These are phyloP conservation scores for Eupithecia subfuscata DNA, from an alignment of 2,888 invertebrate species.

Conservation along the genomic window DNA sequence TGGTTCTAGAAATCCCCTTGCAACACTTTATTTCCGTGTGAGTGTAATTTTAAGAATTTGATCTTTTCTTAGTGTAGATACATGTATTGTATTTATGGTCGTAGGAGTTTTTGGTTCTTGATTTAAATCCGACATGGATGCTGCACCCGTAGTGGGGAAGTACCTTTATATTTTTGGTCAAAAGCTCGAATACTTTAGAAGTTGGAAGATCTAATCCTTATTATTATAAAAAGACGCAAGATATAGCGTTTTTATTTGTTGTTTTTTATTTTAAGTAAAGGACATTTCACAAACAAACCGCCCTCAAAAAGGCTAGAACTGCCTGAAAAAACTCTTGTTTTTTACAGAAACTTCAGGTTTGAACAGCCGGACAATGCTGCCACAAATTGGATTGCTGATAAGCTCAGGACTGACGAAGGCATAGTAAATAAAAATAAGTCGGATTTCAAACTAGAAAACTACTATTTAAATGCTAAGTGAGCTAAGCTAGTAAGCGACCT, in stretches of 20 bases:
- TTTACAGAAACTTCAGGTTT: constrained; percentile 48
- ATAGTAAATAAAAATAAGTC: constrained; percentile 12
- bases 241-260: neutral
- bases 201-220: neutral
- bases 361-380: constrained; percentile 70
- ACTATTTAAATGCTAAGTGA: neutral
- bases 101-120: too few relatives aligned
- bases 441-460: neutral
- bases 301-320: constrained; percentile 16
- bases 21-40: too few relatives aligned
- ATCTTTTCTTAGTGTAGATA: too few relatives aligned
- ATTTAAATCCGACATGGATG: neutral
- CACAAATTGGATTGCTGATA: constrained; percentile 77
- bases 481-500: neutral
- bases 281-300: neutral
- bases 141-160: neutral
- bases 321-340: constrained; percentile 13
- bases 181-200: neutral
- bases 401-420: constrained; percentile 54
- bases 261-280: constrained; percentile 1
- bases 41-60: too few relatives aligned
- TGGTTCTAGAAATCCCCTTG: too few relatives aligned
- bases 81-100: too few relatives aligned
- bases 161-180: neutral
- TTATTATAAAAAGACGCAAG: neutral